phyloP scores from a whole-genome alignment of 2,797 vertebrate species.

The Gymnoscopelus microlampas region DNA sequence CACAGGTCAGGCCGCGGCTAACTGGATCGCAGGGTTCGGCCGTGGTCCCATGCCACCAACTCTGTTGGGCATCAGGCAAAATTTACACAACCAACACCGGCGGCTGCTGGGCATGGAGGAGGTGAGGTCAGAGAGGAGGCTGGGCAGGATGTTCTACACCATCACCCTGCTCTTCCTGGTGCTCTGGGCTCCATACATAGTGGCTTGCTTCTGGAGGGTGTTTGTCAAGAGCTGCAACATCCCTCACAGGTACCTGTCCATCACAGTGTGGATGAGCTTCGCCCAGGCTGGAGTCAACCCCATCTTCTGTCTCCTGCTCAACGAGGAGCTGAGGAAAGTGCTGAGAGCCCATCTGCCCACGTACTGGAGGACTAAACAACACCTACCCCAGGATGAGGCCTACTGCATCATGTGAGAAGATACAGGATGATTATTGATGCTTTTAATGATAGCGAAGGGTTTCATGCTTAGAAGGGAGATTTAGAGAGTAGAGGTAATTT shows the following conservation, averaged over 20 bases:
- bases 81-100: conserved; percentile 87
- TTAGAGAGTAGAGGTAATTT: conserved; percentile 34
- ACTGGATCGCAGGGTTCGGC: conserved; percentile 92
- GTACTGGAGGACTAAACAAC: conserved; percentile 90
- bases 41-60: conserved; percentile 91
- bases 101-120: conserved; percentile 91
- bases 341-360: conserved; percentile 86
- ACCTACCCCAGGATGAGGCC: conserved; percentile 88
- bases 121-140: conserved; percentile 88
- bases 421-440: conserved; percentile 7
- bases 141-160: conserved; percentile 92
- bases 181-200: conserved; percentile 91
- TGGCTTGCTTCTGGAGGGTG: conserved; percentile 92
- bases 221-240: conserved; percentile 89
- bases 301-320: conserved; percentile 90
- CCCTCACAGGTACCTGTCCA: conserved; percentile 88
- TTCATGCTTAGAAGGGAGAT: conserved; percentile 45
- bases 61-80: conserved; percentile 89
- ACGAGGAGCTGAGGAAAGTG: conserved; percentile 91
- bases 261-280: conserved; percentile 93
- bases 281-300: conserved; percentile 91
- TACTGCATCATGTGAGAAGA: conserved; percentile 88
- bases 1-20: conserved; percentile 90
- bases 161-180: conserved; percentile 91
- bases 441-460: conserved; percentile 17